Conservation (phyloP, 2,888 invertebrate species). For the Ophion costatus region DNA sequence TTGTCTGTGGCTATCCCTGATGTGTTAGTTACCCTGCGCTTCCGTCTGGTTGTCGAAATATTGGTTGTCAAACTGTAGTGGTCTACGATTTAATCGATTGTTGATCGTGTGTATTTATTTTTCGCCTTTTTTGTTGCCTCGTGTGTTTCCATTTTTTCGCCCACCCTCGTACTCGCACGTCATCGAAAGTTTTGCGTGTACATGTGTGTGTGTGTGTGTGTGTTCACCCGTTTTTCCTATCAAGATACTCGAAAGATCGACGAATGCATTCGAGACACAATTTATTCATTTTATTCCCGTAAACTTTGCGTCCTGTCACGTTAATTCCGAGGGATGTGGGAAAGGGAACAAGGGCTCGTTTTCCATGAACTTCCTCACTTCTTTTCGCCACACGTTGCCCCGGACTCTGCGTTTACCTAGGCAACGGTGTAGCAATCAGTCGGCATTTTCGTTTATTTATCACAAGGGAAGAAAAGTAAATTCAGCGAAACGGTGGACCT, state of each 20-base stretch:
- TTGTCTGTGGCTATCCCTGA: slow-evolving; percentile 84
- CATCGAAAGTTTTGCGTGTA: slow-evolving; percentile 15
- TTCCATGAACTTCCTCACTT: background rate
- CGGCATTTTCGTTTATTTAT: slow-evolving; percentile 27
- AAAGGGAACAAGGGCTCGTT: slow-evolving; percentile 26
- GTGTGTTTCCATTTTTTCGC: slow-evolving; percentile 10
- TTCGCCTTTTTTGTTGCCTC: slow-evolving; percentile 28
- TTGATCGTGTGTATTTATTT: slow-evolving; percentile 36
- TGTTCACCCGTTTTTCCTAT: slow-evolving; percentile 12
- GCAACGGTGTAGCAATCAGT: slow-evolving; percentile 26
- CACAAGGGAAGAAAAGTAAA: slow-evolving; percentile 36
- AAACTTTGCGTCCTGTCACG: slow-evolving; percentile 59
- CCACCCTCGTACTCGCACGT: background rate
- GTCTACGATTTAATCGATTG: slow-evolving; percentile 64
- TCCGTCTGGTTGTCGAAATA: slow-evolving; percentile 84
- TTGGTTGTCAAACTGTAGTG: slow-evolving; percentile 76
- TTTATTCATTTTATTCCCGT: slow-evolving; percentile 12
- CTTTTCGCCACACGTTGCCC: background rate
- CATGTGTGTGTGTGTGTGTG: slow-evolving; percentile 7
- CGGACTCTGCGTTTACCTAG: slow-evolving; percentile 33
- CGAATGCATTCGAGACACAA: slow-evolving; percentile 41
- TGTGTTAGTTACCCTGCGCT: slow-evolving; percentile 84
- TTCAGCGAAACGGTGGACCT: slow-evolving; percentile 15
- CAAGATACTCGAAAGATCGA: slow-evolving; percentile 46
- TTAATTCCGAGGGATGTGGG: slow-evolving; percentile 54